Conservation (phyloP, 2,113 vertebrate species). For the Mohoua ochrocephala region DNA sequence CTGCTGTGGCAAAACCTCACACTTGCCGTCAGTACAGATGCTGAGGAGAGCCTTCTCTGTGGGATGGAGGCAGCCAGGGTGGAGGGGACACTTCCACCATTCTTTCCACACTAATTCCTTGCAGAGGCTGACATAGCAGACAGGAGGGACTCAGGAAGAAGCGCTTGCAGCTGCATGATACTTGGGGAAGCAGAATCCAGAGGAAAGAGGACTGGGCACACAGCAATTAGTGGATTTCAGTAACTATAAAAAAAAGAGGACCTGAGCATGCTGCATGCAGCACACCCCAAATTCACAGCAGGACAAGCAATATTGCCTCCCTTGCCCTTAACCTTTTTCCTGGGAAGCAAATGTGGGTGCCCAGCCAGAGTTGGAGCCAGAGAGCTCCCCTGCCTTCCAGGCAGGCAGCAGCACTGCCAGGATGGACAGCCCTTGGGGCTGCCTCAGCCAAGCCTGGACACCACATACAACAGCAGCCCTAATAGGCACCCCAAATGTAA, state of each 20-base stretch:
- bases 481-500: background rate
- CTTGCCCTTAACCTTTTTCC: background rate
- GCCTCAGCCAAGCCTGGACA: background rate
- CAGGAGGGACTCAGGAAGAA: background rate
- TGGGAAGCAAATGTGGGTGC: background rate
- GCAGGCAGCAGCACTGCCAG: background rate
- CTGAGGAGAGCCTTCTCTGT: background rate
- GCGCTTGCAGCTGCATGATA: accelerated
- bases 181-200: background rate
- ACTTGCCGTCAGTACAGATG: background rate
- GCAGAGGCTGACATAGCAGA: background rate
- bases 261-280: accelerated
- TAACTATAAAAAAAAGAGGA: background rate
- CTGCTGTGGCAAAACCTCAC: background rate
- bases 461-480: accelerated
- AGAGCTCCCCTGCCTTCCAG: background rate
- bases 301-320: background rate
- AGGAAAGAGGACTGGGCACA: background rate
- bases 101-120: background rate
- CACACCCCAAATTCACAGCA: background rate
- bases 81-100: background rate
- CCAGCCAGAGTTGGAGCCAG: accelerated
- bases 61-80: too few species aligned
- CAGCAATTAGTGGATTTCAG: background rate
- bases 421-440: background rate